Evolutionary conservation across 2,888 invertebrate genomes (phyloP).

Genomic region (Philereme transversata): DNA sequence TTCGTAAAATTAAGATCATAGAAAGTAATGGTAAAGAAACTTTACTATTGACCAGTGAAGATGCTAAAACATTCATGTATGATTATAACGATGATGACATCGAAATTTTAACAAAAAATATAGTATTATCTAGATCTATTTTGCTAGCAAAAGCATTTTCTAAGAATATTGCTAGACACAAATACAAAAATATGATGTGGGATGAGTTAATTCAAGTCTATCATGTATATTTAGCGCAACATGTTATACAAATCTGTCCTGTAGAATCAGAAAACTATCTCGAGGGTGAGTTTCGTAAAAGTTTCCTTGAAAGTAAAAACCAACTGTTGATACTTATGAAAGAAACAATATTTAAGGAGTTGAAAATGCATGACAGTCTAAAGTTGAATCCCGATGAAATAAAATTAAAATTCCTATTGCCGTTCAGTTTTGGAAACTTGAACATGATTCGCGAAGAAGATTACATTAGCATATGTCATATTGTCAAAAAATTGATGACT

Average conservation of each 20-base stretch:
- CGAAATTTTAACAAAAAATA: constrained; percentile 7
- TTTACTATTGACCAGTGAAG: constrained; percentile 2
- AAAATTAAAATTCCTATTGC: constrained; percentile 8
- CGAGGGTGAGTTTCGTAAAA: constrained; percentile 12
- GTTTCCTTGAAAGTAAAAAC: constrained; percentile 16
- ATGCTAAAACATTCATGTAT: constrained; percentile 15
- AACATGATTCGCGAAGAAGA: neutral
- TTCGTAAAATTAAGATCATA: constrained; percentile 9
- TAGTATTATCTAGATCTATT: neutral
- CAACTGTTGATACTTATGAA: constrained; percentile 12
- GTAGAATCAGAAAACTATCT: constrained; percentile 5
- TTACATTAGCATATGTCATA: neutral
- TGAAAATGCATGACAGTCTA: too few relatives aligned
- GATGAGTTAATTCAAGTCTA: constrained; percentile 12
- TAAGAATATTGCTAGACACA: constrained; percentile 2
- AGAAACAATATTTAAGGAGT: constrained; percentile 10
- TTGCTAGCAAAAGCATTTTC: constrained; percentile 11
- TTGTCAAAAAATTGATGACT: neutral
- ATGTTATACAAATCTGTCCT: constrained; percentile 6
- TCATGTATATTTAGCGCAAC: constrained; percentile 17
- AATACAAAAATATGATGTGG: constrained; percentile 8
- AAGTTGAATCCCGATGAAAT: neutral
- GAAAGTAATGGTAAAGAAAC: constrained; percentile 10
- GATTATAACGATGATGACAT: constrained; percentile 13
- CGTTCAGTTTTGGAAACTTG: constrained; percentile 14